Evolutionary conservation across 2,113 vertebrate genomes (phyloP).

Genomic region (Hyperoodon ampullatus): DNA sequence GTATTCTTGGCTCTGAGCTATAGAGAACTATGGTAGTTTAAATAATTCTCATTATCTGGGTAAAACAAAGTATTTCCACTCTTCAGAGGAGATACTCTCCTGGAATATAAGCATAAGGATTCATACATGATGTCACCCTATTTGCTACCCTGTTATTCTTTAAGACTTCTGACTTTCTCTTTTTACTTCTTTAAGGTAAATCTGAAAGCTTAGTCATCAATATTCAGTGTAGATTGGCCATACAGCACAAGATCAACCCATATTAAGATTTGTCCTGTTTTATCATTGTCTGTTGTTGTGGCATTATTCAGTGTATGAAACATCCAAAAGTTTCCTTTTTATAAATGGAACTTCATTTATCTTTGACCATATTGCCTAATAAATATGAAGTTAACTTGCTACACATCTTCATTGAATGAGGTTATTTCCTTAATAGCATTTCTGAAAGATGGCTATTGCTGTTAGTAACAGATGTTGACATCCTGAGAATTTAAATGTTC

Average conservation of each 20-base stretch:
- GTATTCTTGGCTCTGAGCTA: conserved; percentile 12
- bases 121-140: background rate
- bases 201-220: background rate
- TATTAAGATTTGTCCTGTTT: conserved; percentile 28
- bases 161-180: background rate
- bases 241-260: background rate
- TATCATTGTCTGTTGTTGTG: background rate
- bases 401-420: conserved; percentile 45
- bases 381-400: conserved; percentile 30
- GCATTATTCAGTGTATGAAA: background rate
- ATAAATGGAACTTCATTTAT: conserved; percentile 43
- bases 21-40: background rate
- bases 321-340: conserved; percentile 36
- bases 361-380: conserved; percentile 53
- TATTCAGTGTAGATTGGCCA: background rate
- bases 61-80: background rate
- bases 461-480: conserved; percentile 61
- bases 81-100: background rate
- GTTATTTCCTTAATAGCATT: conserved; percentile 65
- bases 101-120: background rate
- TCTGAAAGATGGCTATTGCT: conserved; percentile 65
- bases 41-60: background rate
- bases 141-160: background rate
- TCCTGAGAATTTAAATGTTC: conserved; percentile 69
- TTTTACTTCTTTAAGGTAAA: conserved; percentile 3